Evolutionary conservation across 1,140 invertebrate species (phyloP).

Genomic region (Drosophila malerkotliana): DNA sequence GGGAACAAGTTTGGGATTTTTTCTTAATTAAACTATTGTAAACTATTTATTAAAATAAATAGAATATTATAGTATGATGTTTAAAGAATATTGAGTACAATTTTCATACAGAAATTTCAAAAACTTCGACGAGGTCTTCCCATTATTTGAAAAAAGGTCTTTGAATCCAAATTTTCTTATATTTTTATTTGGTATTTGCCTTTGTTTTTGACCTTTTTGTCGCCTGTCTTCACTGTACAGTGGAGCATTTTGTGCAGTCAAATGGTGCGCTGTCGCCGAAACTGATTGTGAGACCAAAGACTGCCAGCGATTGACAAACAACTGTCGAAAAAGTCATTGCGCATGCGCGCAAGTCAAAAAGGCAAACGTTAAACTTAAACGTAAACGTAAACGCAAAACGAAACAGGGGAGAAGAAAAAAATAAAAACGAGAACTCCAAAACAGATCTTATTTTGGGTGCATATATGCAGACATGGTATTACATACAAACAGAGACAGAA

Average conservation of each 20-base stretch:
- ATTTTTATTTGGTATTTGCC: too few species aligned
- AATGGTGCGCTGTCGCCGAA: constrained; percentile 18
- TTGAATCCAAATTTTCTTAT: too few species aligned
- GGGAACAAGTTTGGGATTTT: too few species aligned
- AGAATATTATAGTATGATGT: too few species aligned
- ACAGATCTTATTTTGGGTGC: constrained; percentile 47
- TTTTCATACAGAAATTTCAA: too few species aligned
- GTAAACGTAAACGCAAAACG: constrained; percentile 47
- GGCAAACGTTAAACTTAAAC: constrained; percentile 57
- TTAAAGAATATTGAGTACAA: too few species aligned
- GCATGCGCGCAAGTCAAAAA: constrained; percentile 76
- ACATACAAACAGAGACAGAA: background rate
- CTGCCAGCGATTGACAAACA: constrained; percentile 72
- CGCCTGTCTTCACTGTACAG: constrained; percentile 38
- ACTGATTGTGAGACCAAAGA: constrained; percentile 16
- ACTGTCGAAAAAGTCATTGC: constrained; percentile 79
- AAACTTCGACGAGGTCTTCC: too few species aligned
- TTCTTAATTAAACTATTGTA: too few species aligned
- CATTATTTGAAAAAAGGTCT: too few species aligned
- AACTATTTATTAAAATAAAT: too few species aligned
- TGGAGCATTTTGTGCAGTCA: constrained; percentile 38
- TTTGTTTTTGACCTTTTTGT: constrained; percentile 22
- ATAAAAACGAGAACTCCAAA: constrained; percentile 30
- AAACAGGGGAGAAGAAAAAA: constrained; percentile 17
- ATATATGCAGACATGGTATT: background rate